Base-by-base conservation (phyloP, 2,113 vertebrate genomes). In the Mormyrus lacerda region DNA sequence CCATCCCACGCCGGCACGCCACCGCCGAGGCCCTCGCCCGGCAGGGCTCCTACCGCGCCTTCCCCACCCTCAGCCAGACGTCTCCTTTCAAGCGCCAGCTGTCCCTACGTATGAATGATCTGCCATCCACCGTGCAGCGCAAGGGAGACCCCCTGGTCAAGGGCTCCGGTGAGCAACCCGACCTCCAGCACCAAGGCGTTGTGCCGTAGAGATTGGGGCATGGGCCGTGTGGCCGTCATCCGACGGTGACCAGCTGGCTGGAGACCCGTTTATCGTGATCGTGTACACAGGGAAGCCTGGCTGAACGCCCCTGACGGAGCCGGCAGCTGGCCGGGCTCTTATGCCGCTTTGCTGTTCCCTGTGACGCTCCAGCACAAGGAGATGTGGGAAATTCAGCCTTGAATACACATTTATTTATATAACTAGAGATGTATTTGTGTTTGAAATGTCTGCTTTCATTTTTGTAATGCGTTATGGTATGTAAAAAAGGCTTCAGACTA, bases 81-180 rank as follows among this genome's bases (percentile, higher is more conserved):
- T 99, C 98, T 83, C 98, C 98, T 90, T 99, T 99, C 94, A 99
- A 99, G 91, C 96, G 98, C 11, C 98, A 99, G 88, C 93, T 98
- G 83, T 99, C 98, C 0, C 95, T 99, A 91, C 96, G 98, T 92
- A 98, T 98, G 94, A 99, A 99, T 51, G 98, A 99, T 91, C 94
- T 99, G 92, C 98, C 98, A 90, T 99, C 98, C 94, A 99, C 96
- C 45, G 95, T 98, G 96, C 98, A 99, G 94, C 97, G 98, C 94
- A 99, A 98, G 94, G 97, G 97, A 0, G 98, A 99, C 95, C 99
- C 98, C 93, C 98, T 98, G 88, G 97, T 97, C 42, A 97, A 96
- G 93, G 98, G 98, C 85, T 93, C 97, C 90, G 98, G 98, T 99
- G 95, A 95, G 92, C 58, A 31, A 4, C 9, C n/a, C 27, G 27